Evolutionary conservation across 2,888 invertebrate genomes (phyloP).

Genomic region (Andrena dorsata): DNA sequence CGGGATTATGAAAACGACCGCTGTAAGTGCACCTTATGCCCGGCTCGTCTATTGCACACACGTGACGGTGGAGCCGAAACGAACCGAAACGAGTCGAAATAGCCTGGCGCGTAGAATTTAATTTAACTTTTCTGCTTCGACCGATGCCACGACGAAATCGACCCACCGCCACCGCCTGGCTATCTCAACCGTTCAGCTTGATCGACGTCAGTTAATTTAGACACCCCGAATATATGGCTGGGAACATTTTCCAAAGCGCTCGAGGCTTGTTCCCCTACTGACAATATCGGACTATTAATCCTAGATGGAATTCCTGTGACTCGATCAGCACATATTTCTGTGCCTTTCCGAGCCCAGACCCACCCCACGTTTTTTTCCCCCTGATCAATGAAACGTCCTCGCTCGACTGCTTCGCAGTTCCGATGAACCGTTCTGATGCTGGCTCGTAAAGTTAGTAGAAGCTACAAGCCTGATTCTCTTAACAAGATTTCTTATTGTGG

Average conservation of each 20-base stretch:
- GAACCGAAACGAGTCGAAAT: slow-evolving; percentile 56
- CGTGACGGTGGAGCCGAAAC: slow-evolving; percentile 44
- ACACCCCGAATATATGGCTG: slow-evolving; percentile 49
- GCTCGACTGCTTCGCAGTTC: not conserved
- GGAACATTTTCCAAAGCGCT: slow-evolving; percentile 30
- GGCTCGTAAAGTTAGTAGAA: too few species aligned
- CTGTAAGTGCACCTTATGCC: slow-evolving; percentile 35
- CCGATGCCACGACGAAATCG: slow-evolving; percentile 45
- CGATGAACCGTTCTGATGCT: too few species aligned
- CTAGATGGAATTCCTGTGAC: slow-evolving; percentile 30
- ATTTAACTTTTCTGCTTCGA: slow-evolving; percentile 67
- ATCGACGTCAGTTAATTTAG: slow-evolving; percentile 66
- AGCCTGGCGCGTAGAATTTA: slow-evolving; percentile 64
- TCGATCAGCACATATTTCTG: slow-evolving; percentile 47
- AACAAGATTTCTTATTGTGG: not conserved
- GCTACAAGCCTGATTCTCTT: too few species aligned
- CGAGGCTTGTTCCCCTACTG: slow-evolving; percentile 42
- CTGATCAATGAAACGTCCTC: slow-evolving; percentile 9
- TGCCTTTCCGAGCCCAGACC: not conserved
- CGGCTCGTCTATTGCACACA: slow-evolving; percentile 23
- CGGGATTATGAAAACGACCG: slow-evolving; percentile 63
- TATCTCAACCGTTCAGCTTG: slow-evolving; percentile 48
- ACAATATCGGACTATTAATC: slow-evolving; percentile 53
- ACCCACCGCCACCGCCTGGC: slow-evolving; percentile 3
- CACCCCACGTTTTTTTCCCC: not conserved